These are phyloP conservation scores for Centropristis striata DNA, from an alignment of 2,113 vertebrate species.

Conservation along the genomic window DNA sequence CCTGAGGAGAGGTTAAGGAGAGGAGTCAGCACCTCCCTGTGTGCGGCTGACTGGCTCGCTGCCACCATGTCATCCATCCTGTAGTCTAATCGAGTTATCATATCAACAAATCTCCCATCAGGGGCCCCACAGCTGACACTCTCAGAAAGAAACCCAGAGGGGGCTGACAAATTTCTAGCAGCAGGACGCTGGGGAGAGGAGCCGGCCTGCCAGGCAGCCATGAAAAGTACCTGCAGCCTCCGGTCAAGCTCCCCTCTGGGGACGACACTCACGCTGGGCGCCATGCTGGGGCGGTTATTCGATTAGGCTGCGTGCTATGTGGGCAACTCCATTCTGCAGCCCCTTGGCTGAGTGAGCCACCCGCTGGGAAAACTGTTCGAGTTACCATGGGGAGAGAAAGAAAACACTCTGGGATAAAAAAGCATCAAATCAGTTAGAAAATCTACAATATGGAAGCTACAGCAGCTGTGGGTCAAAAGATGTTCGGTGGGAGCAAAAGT, in stretches of 20 bases:
- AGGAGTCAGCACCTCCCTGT: slow-evolving; percentile 85
- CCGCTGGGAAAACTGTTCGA: slow-evolving; percentile 79
- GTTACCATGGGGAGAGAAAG: slow-evolving; percentile 73
- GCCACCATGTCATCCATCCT: slow-evolving; percentile 86
- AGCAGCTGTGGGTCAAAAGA: slow-evolving; percentile 14
- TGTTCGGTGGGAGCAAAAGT: background rate
- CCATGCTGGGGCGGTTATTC: slow-evolving; percentile 91
- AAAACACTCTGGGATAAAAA: slow-evolving; percentile 67
- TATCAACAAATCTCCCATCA: slow-evolving; percentile 89
- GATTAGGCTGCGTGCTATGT: slow-evolving; percentile 88
- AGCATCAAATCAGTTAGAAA: slow-evolving; percentile 47
- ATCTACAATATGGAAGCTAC: slow-evolving; percentile 59
- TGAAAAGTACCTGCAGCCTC: slow-evolving; percentile 93
- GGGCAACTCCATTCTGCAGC: slow-evolving; percentile 82
- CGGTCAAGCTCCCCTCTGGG: slow-evolving; percentile 81
- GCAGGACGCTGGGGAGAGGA: slow-evolving; percentile 86
- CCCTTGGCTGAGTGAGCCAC: slow-evolving; percentile 70
- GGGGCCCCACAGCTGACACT: slow-evolving; percentile 85
- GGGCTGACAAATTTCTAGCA: slow-evolving; percentile 95
- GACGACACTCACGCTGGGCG: slow-evolving; percentile 86
- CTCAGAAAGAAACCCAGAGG: slow-evolving; percentile 89
- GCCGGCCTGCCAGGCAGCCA: slow-evolving; percentile 85
- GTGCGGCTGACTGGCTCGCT: slow-evolving; percentile 80
- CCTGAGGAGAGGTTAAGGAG: slow-evolving; percentile 92
- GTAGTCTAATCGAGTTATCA: slow-evolving; percentile 95